These are phyloP conservation scores for Mandrillus leucophaeus DNA, from an alignment of 2,113 vertebrate genomes.

Conservation along the genomic window DNA sequence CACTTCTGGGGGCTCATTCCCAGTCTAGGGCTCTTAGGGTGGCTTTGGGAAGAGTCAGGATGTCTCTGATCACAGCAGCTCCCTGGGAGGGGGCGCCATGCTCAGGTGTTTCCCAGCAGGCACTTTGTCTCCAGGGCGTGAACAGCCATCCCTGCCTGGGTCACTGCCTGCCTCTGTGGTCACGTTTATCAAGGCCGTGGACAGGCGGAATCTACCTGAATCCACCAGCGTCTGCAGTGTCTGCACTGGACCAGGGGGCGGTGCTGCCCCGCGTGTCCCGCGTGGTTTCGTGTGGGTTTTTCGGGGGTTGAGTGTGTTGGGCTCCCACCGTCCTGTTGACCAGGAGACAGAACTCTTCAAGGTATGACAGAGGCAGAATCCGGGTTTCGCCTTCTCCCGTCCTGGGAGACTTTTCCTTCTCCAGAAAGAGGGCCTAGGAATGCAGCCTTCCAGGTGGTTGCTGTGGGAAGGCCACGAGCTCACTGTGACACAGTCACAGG, in stretches of 20 bases:
- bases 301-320: background rate
- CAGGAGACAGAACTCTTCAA: background rate
- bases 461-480: background rate
- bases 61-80: background rate
- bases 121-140: background rate
- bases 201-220: background rate
- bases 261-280: background rate
- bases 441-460: background rate
- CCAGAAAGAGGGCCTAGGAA: background rate
- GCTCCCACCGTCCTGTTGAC: background rate
- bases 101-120: background rate
- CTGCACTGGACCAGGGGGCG: background rate
- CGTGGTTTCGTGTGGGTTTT: background rate
- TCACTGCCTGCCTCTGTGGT: background rate
- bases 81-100: background rate
- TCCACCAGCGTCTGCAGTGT: background rate
- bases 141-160: background rate
- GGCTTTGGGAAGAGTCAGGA: too few relatives aligned
- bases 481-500: background rate
- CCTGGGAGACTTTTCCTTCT: background rate
- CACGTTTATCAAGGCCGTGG: background rate
- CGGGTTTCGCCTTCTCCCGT: fast-evolving
- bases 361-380: background rate
- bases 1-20: background rate
- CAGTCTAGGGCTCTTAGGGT: background rate